Evolutionary conservation across 2,888 invertebrate genomes (phyloP).

Genomic region (Gastrophysa polygoni): DNA sequence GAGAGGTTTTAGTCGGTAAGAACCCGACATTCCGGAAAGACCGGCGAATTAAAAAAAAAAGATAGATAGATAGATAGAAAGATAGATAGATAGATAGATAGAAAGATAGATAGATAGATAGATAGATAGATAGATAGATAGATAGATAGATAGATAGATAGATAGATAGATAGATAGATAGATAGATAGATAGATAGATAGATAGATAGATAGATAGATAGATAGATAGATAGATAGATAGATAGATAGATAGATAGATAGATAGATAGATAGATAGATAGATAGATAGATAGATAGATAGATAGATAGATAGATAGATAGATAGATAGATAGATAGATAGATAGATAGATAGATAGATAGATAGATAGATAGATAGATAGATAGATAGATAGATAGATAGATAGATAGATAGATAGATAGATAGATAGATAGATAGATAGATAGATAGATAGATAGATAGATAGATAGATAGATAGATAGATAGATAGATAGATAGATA

Average conservation of each 20-base stretch:
- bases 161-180: conserved; percentile 5
- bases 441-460: not conserved
- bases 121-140: conserved; percentile 5
- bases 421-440: conserved; percentile 5
- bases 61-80: conserved; percentile 2
- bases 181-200: conserved; percentile 5
- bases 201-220: conserved; percentile 5
- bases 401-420: conserved; percentile 5
- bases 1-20: too few species aligned
- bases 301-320: conserved; percentile 5
- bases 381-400: conserved; percentile 3
- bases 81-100: conserved; percentile 5
- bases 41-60: not conserved
- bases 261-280: not conserved
- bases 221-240: conserved; percentile 5
- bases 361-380: conserved; percentile 5
- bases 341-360: conserved; percentile 5
- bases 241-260: conserved; percentile 5
- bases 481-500: too few species aligned
- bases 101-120: conserved; percentile 3
- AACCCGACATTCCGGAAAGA: too few species aligned
- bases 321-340: conserved; percentile 5
- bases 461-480: too few species aligned
- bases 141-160: conserved; percentile 5
- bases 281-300: conserved; percentile 3